Evolutionary conservation across 1,140 invertebrate genomes (phyloP).

Genomic region (Drosophila truncata): DNA sequence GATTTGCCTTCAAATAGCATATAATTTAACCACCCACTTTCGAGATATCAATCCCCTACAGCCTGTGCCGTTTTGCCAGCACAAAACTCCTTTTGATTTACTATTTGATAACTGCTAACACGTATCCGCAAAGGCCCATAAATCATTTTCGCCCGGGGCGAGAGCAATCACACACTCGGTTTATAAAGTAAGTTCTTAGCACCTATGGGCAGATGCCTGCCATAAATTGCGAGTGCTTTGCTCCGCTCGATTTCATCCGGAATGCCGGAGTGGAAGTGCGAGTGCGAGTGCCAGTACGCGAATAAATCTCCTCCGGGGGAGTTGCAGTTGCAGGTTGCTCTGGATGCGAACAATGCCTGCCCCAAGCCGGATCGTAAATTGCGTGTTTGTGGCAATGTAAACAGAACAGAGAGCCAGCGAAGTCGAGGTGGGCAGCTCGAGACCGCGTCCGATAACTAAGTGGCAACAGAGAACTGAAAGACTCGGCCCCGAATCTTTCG

Average conservation of each 20-base stretch:
- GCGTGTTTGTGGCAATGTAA: slow-evolving; percentile 52
- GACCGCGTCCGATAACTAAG: slow-evolving; percentile 37
- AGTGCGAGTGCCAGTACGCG: neutral
- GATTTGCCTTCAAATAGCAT: slow-evolving; percentile 11
- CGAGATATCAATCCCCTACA: slow-evolving; percentile 9
- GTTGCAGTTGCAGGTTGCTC: slow-evolving; percentile 18
- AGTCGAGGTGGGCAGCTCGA: slow-evolving; percentile 21
- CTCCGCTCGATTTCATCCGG: slow-evolving; percentile 12
- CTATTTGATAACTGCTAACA: slow-evolving; percentile 43
- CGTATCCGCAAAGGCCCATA: slow-evolving; percentile 5
- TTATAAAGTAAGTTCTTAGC: slow-evolving; percentile 40
- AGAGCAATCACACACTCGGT: slow-evolving; percentile 44
- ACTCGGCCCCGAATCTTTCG: slow-evolving; percentile 25
- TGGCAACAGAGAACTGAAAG: slow-evolving; percentile 21
- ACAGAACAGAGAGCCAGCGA: slow-evolving; percentile 16
- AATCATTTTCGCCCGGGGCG: slow-evolving; percentile 43
- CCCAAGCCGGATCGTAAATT: slow-evolving; percentile 44
- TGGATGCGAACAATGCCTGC: slow-evolving; percentile 41
- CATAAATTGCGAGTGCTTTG: slow-evolving; percentile 47
- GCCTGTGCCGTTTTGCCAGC: neutral
- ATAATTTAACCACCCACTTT: slow-evolving; percentile 14
- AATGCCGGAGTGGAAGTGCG: slow-evolving; percentile 22
- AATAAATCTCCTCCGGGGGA: slow-evolving; percentile 28
- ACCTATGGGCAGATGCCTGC: slow-evolving; percentile 47
- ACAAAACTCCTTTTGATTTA: slow-evolving; percentile 25